Evolutionary conservation across 2,888 invertebrate species (phyloP).

Genomic region (Lasioglossum vierecki): DNA sequence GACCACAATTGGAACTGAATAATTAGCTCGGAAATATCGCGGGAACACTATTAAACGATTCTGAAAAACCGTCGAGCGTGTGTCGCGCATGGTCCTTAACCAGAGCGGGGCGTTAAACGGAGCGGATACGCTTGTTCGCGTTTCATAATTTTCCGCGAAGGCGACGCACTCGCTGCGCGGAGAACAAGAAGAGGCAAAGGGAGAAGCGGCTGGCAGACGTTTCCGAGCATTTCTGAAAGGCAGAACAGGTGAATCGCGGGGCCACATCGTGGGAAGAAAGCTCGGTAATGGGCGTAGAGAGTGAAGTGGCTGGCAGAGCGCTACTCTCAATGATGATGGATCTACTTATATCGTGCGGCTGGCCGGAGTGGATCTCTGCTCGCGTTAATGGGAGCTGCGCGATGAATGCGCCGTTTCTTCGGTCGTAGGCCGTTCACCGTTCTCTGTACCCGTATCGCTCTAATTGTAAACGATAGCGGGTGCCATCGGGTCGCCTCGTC

Average conservation of each 20-base stretch:
- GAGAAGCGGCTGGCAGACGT: conserved; percentile 19
- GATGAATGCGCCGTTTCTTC: conserved; percentile 53
- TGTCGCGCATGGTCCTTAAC: background rate
- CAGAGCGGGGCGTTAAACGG: background rate
- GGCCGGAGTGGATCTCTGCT: conserved; percentile 39
- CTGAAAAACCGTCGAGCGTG: background rate
- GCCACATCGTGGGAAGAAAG: conserved; percentile 44
- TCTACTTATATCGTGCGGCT: conserved; percentile 62
- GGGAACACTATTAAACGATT: background rate
- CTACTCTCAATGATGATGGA: conserved; percentile 65
- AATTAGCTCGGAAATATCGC: background rate
- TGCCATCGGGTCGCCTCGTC: conserved; percentile 12
- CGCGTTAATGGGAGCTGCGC: conserved; percentile 49
- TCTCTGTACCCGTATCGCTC: conserved; percentile 32
- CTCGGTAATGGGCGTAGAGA: conserved; percentile 49
- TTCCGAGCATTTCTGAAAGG: conserved; percentile 10
- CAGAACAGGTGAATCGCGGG: conserved; percentile 42
- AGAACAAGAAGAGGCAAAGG: background rate
- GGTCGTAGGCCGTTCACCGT: background rate
- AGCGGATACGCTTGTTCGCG: background rate
- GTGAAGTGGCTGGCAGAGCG: conserved; percentile 35
- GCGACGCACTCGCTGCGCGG: background rate
- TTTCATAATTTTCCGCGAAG: background rate
- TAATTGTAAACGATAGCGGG: conserved; percentile 55
- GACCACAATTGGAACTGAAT: background rate